phyloP scores from a whole-genome alignment of 2,888 invertebrate genomes.

The Globia sparganii region DNA sequence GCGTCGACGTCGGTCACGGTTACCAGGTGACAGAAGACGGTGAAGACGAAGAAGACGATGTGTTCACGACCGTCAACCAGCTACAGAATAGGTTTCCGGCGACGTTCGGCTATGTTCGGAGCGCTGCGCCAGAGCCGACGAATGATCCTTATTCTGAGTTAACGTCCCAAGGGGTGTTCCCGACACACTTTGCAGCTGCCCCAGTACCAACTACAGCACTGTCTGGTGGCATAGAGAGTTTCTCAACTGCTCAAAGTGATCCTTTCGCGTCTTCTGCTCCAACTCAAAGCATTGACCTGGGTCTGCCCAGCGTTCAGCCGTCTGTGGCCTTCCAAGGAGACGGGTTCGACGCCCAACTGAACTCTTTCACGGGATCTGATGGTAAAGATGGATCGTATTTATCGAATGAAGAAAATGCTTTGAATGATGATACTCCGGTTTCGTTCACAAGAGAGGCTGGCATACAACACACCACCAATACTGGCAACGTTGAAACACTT shows the following conservation, averaged over 20 bases:
- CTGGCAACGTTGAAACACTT: conserved; percentile 81
- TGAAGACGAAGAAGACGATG: conserved; percentile 79
- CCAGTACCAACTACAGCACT: conserved; percentile 75
- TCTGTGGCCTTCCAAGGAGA: conserved; percentile 72
- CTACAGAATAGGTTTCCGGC: conserved; percentile 81
- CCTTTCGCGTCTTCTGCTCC: conserved; percentile 74
- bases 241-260: conserved; percentile 72
- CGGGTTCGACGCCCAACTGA: conserved; percentile 75
- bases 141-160: conserved; percentile 78
- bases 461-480: conserved; percentile 81
- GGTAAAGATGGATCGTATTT: conserved; percentile 69
- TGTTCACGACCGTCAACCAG: conserved; percentile 80
- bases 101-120: conserved; percentile 79
- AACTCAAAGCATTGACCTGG: conserved; percentile 65
- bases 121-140: conserved; percentile 72
- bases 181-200: conserved; percentile 75
- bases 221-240: conserved; percentile 72
- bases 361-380: conserved; percentile 74
- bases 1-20: conserved; percentile 70
- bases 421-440: conserved; percentile 77
- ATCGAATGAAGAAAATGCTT: conserved; percentile 70
- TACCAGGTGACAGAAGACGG: conserved; percentile 87
- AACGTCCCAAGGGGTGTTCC: conserved; percentile 74
- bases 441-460: conserved; percentile 83
- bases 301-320: conserved; percentile 69